Conservation (phyloP, 1,140 invertebrate species). For the Tetramorium parvispinum region DNA sequence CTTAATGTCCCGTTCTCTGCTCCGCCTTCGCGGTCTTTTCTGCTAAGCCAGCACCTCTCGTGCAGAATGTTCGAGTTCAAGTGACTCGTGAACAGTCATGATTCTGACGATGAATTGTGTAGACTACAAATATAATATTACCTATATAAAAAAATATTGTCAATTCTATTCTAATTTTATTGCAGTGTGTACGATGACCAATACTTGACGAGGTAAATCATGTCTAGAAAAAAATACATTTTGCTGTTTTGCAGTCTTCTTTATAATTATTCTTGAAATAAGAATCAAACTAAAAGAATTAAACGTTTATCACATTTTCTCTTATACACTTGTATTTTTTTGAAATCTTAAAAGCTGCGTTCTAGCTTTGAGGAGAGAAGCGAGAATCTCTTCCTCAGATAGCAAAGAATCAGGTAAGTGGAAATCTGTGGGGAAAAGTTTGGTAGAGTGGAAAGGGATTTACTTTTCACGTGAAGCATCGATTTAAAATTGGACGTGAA, state of each 20-base stretch:
- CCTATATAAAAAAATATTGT: not conserved
- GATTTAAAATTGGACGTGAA: conserved; percentile 61
- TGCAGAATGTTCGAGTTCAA: not conserved
- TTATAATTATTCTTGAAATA: not conserved
- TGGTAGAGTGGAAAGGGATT: conserved; percentile 15
- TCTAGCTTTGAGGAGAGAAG: not conserved
- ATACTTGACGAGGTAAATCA: not conserved
- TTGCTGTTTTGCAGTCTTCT: not conserved
- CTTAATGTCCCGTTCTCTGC: not conserved
- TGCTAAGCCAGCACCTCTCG: conserved; percentile 4
- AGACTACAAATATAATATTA: not conserved
- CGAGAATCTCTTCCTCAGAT: not conserved
- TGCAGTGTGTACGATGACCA: not conserved
- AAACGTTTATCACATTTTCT: not conserved
- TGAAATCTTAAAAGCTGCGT: not conserved
- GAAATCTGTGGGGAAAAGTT: conserved; percentile 37
- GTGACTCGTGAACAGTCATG: not conserved
- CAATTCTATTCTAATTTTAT: not conserved
- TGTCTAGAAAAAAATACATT: not conserved
- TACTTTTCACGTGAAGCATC: conserved; percentile 40
- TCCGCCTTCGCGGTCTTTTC: not conserved
- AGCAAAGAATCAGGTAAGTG: conserved; percentile 34
- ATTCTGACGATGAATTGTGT: not conserved
- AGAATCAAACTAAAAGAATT: not conserved
- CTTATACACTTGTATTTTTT: not conserved